Evolutionary conservation across 2,797 vertebrate species (phyloP), one percentile per base, ranked within the genome.

Genomic region (Propithecus deckenii): DNA sequence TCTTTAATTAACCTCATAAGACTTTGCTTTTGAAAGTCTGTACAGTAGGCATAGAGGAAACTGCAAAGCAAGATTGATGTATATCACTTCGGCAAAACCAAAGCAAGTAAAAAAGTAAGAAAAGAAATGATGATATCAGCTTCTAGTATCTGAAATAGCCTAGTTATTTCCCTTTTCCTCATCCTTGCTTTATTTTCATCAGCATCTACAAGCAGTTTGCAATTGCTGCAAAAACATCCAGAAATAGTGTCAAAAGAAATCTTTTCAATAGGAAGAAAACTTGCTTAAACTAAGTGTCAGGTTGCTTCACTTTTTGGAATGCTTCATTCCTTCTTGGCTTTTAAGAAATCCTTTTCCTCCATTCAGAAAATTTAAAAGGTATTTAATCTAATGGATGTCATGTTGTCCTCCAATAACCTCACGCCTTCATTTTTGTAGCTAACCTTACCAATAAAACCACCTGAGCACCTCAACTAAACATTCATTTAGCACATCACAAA

Each of bases 381-480:
- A 88, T 97, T 97, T 97, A 98, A 98, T 96, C 96, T 97, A 97
- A 97, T 89, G 81, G 85, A 96, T 97, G 96, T 96, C 96, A 91
- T 81, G 92, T 91, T 97, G 96, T 97, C 98, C 97, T 97, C 94
- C 86, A 91, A 15, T 79, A 97, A 96, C 97, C 92, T 97, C 96
- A 88, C 22, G 0, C 96, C 80, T 97, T 96, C 95, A 63, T 96
- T 97, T 97, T 89, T 96, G 96, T 97, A 96, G 89, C 97, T 98
- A 98, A 98, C 97, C 97, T 98, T 98, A 94, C 97, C 97, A 92
- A 97, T 98, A 98, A 98, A 98, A 97, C 88, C 86, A 95, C 87
- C 92, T 96, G 86, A 96, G 92, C 85, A 97, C 93, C 94, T 97
- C 92, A 86, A 93, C 96, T 97, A 96, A 97, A 94, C 96, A 96